phyloP scores from a whole-genome alignment of 2,113 vertebrate genomes.

The Galemys pyrenaicus region DNA sequence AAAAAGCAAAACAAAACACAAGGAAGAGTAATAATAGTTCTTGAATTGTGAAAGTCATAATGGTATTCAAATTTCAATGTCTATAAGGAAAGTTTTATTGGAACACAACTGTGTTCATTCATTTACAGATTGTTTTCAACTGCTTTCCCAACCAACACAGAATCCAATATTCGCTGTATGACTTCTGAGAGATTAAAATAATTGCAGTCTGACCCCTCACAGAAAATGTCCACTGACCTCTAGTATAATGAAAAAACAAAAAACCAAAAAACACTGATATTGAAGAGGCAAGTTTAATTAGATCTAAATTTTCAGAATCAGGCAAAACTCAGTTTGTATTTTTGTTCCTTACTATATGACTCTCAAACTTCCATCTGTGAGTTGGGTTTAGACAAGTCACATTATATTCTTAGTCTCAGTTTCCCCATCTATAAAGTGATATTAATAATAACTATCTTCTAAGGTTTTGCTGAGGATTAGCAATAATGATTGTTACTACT shows the following conservation, averaged over 20 bases:
- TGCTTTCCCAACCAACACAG: neutral
- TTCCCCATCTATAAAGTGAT: neutral
- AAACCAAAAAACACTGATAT: neutral
- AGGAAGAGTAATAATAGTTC: neutral
- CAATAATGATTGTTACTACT: neutral
- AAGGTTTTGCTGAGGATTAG: neutral
- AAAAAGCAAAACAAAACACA: neutral
- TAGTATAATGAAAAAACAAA: neutral
- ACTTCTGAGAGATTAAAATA: neutral
- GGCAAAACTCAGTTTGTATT: neutral
- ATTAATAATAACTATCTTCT: neutral
- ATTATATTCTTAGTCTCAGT: neutral
- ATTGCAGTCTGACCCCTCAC: neutral
- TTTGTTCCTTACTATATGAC: neutral
- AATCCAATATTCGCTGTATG: neutral
- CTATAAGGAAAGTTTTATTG: too few relatives aligned
- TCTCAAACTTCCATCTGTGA: neutral
- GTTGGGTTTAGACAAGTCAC: neutral
- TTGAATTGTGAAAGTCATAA: neutral
- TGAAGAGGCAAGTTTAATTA: constrained; percentile 9
- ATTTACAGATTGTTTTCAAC: neutral
- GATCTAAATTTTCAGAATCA: neutral
- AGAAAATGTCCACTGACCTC: neutral
- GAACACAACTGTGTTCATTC: neutral
- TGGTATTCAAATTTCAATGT: neutral